These are phyloP conservation scores for Temnothorax unifasciatus DNA, from an alignment of 2,888 invertebrate species.

Conservation along the genomic window DNA sequence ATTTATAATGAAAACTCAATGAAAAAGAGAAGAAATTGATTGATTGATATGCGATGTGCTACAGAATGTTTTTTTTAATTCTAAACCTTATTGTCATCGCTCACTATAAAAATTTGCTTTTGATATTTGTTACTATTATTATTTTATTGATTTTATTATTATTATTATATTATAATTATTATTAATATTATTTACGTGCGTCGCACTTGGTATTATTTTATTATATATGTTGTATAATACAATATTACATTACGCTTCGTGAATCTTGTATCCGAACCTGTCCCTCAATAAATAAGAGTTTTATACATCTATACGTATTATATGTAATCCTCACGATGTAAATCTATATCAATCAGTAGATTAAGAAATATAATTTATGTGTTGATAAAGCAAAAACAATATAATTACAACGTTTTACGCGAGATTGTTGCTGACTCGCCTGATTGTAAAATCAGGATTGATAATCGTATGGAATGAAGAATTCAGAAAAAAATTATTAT, in stretches of 20 bases:
- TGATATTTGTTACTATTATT: slow-evolving; percentile 71
- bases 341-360: background rate
- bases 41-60: slow-evolving; percentile 50
- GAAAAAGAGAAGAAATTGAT: slow-evolving; percentile 22
- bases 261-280: slow-evolving; percentile 42
- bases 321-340: background rate
- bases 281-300: slow-evolving; percentile 49
- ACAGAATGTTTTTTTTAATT: slow-evolving; percentile 65
- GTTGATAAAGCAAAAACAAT: background rate
- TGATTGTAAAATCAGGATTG: background rate
- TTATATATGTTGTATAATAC: slow-evolving; percentile 80
- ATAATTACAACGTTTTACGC: background rate
- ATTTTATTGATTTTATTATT: slow-evolving; percentile 69
- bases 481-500: too few species aligned
- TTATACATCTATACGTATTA: slow-evolving; percentile 16
- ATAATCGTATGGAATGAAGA: background rate
- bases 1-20: background rate
- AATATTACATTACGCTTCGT: slow-evolving; percentile 74
- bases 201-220: slow-evolving; percentile 76
- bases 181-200: slow-evolving; percentile 75
- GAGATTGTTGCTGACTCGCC: background rate
- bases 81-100: slow-evolving; percentile 66
- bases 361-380: background rate
- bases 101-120: slow-evolving; percentile 69
- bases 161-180: slow-evolving; percentile 68